Evolutionary conservation across 2,888 invertebrate genomes (phyloP).

Genomic region (Azorinus chamasolen): DNA sequence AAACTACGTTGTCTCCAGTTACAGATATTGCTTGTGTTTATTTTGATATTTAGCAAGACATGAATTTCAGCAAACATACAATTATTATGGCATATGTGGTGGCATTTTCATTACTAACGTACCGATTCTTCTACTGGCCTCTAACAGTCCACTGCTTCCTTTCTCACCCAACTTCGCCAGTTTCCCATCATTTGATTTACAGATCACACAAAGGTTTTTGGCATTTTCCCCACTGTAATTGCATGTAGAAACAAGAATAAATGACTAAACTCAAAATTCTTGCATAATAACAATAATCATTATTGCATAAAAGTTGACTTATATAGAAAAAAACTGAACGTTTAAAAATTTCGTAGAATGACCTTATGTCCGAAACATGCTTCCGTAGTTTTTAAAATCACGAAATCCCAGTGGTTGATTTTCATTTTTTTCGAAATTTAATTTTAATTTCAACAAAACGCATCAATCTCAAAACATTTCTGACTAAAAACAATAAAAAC

Average conservation of each 20-base stretch:
- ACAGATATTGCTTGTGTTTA: too few relatives aligned
- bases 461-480: conserved; percentile 1
- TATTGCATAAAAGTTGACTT: background rate
- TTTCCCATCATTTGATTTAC: too few relatives aligned
- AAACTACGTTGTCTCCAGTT: too few relatives aligned
- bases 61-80: too few relatives aligned
- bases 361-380: background rate
- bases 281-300: background rate
- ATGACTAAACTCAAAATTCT: background rate
- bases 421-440: background rate
- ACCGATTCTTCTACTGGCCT: conserved; percentile 1
- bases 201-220: background rate
- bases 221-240: background rate
- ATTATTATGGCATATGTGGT: too few relatives aligned
- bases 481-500: too few relatives aligned
- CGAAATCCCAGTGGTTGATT: background rate
- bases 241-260: background rate
- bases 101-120: conserved; percentile 7
- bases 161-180: too few relatives aligned
- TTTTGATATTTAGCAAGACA: too few relatives aligned
- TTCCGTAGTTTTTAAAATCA: conserved; percentile 7
- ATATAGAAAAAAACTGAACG: background rate
- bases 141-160: conserved; percentile 3
- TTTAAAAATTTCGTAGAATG: background rate
- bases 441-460: background rate